A percentile compares a stretch with the other conserved stretches of the same genome.
phyloP scores from a whole-genome alignment of 2,888 invertebrate genomes.

The Andrena haemorrhoa region DNA sequence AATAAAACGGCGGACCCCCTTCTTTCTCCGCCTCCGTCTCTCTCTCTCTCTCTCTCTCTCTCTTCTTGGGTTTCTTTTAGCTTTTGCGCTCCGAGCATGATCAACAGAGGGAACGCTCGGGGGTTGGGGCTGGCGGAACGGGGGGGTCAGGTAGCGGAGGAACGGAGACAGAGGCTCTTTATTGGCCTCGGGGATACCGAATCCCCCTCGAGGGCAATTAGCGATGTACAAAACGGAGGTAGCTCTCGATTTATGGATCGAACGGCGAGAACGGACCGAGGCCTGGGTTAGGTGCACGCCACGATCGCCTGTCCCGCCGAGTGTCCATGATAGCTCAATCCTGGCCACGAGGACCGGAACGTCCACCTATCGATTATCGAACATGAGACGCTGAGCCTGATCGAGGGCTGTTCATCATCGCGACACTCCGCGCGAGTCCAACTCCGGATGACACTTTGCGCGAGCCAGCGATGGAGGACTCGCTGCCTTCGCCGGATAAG shows the following conservation, averaged over 20 bases:
- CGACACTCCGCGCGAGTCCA: slow-evolving; percentile 15
- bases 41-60: slow-evolving; percentile 50
- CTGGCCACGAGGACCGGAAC: slow-evolving; percentile 46
- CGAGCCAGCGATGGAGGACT: slow-evolving; percentile 17
- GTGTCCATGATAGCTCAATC: slow-evolving; percentile 71
- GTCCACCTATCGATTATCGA: slow-evolving; percentile 54
- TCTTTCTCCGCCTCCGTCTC: slow-evolving; percentile 9
- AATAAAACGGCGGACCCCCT: slow-evolving; percentile 72
- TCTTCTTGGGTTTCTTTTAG: slow-evolving; percentile 55
- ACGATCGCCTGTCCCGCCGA: slow-evolving; percentile 50
- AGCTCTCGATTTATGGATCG: slow-evolving; percentile 73
- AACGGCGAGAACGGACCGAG: slow-evolving; percentile 64
- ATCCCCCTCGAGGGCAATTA: slow-evolving; percentile 73
- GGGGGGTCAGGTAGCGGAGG: slow-evolving; percentile 41
- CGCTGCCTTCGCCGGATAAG: slow-evolving; percentile 13
- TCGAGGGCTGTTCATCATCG: slow-evolving; percentile 43
- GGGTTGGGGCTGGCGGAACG: neutral
- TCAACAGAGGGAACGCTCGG: slow-evolving; percentile 33
- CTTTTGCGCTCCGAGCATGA: slow-evolving; percentile 47
- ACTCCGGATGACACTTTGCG: slow-evolving; percentile 19
- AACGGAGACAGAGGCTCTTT: slow-evolving; percentile 59
- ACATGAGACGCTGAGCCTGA: slow-evolving; percentile 14
- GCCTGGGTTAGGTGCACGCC: slow-evolving; percentile 31
- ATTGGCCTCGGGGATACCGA: slow-evolving; percentile 72
- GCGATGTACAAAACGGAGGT: slow-evolving; percentile 71